These are phyloP conservation scores for Raja brachyura DNA, from an alignment of 2,113 vertebrate genomes.

Conservation along the genomic window DNA sequence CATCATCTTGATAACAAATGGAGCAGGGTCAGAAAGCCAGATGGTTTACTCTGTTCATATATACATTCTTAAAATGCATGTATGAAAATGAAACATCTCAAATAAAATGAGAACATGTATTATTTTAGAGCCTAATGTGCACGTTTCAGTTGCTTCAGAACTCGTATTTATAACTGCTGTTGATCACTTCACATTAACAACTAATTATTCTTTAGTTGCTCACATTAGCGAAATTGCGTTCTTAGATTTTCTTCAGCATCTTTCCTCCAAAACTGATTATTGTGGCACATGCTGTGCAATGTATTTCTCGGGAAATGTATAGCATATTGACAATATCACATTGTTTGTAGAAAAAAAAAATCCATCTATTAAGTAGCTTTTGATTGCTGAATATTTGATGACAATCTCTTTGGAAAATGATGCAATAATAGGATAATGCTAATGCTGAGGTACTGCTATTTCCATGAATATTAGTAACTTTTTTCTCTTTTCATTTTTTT, in stretches of 20 bases:
- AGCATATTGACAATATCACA: background rate
- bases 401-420: background rate
- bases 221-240: background rate
- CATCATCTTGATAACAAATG: too few species aligned
- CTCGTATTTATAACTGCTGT: background rate
- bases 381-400: background rate
- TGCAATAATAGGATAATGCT: background rate
- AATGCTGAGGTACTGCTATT: background rate
- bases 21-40: too few species aligned
- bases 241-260: background rate
- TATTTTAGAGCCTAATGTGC: background rate
- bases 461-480: background rate
- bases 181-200: background rate
- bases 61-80: too few species aligned
- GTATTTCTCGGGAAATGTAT: background rate
- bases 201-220: background rate
- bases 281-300: background rate
- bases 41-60: too few species aligned
- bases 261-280: background rate
- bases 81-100: background rate
- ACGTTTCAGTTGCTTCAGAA: background rate
- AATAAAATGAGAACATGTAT: background rate
- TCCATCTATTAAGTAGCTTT: background rate
- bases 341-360: background rate
- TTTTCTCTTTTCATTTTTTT: background rate